Evolutionary conservation across 2,113 vertebrate genomes (phyloP), one percentile per base, ranked within the genome.

Genomic region (Danionella cerebrum): DNA sequence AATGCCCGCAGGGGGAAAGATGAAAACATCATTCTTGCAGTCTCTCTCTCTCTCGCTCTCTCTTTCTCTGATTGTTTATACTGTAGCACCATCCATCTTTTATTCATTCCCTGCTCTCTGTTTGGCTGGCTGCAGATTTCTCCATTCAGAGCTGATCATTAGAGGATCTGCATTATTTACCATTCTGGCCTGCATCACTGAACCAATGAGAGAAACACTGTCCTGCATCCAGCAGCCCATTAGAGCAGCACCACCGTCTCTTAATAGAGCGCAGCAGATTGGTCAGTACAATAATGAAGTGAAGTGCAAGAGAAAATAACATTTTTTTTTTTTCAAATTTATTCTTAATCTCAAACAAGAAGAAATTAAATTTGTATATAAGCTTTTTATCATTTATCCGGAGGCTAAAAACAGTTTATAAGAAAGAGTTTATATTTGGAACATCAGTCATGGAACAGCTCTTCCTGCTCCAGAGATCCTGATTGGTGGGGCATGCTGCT

Each of bases 1-100:
- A 66, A 29, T 50, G 39, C 44, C 77, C 79, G 77, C 66, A 64
- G 64, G 81, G 84, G 77, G 45, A 70, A 27, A 8, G 73, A 79
- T 59, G 57, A 54, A 57, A 47, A 36, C n/a, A 48, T 12, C 9
- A 11, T 44, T 65, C 42, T 59, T 47, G 18, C 50, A 13, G 25
- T 41, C 33, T 45, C 31, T n/a, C 59, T 64, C 21, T 24, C 36
- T 74, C 57, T 47, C 21, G 18, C 44, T 59, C 10, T 52, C 48
- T 47, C 21, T n/a, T 64, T 19, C 64, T 39, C 48, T 64, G n/a
- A 57, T 39, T 72, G 65, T 67, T 62, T 76, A 69, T 54, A 64
- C 54, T 67, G 33, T 47, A 41, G 66, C 22, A n/a, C n/a, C n/a
- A 36, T 55, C 22, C 67, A 66, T 66, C 65, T 50, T 39, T 70